Percentiles rank a stretch among this genome's conserved stretches.
phyloP scores from a whole-genome alignment of 2,797 vertebrate genomes.

The Leucoraja ocellata region DNA sequence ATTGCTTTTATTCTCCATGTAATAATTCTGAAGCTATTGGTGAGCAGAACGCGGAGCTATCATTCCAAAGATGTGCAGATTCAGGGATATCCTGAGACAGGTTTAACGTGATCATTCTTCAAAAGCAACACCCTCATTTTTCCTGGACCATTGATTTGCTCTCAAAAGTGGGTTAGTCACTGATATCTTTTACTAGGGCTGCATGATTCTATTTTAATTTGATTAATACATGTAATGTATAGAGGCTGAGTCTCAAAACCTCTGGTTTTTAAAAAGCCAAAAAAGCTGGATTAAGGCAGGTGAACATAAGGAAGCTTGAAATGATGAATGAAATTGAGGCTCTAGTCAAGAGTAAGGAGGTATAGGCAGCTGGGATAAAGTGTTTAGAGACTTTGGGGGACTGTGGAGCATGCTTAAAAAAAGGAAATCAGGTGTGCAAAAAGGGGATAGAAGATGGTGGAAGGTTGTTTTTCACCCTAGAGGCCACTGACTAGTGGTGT shows the following conservation, averaged over 20 bases:
- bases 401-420: too few species aligned
- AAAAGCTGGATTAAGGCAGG: background rate
- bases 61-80: background rate
- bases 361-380: too few species aligned
- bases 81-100: background rate
- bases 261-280: background rate
- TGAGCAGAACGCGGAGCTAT: background rate
- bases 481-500: too few species aligned
- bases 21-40: background rate
- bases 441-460: too few species aligned
- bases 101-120: background rate
- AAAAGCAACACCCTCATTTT: too few species aligned
- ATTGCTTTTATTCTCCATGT: background rate
- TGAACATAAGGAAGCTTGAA: too few species aligned
- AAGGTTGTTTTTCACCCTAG: too few species aligned
- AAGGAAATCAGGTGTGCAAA: too few species aligned
- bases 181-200: background rate
- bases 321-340: too few species aligned
- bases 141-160: background rate
- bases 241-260: background rate
- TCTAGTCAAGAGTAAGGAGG: too few species aligned
- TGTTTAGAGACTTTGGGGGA: too few species aligned
- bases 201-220: background rate
- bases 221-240: background rate
- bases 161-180: background rate